These are phyloP conservation scores for Crepidodera aurea DNA, from an alignment of 2,888 invertebrate genomes.

Conservation along the genomic window DNA sequence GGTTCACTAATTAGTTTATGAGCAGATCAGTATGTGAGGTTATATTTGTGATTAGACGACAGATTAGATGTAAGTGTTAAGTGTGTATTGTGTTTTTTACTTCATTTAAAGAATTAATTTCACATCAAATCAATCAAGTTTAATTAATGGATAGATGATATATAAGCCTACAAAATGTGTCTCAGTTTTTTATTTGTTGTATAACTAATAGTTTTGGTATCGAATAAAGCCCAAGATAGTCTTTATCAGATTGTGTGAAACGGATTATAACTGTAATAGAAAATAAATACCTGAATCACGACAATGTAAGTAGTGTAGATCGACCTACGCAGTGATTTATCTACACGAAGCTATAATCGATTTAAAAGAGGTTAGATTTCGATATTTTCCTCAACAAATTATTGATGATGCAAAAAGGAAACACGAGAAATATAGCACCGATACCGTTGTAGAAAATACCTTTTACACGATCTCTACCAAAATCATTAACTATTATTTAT, in stretches of 20 bases:
- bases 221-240: not conserved
- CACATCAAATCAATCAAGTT: too few species aligned
- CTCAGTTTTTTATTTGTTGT: too few species aligned
- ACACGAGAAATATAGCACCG: constrained; percentile 13
- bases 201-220: too few species aligned
- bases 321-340: constrained; percentile 37
- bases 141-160: too few species aligned
- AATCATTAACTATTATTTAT: constrained; percentile 27
- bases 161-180: too few species aligned
- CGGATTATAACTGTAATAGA: constrained; percentile 20
- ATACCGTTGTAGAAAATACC: constrained; percentile 18
- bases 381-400: constrained; percentile 10
- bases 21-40: too few species aligned
- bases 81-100: too few species aligned
- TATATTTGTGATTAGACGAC: too few species aligned
- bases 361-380: constrained; percentile 25
- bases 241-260: constrained; percentile 9
- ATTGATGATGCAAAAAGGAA: constrained; percentile 16
- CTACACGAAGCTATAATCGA: constrained; percentile 28
- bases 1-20: too few species aligned
- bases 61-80: too few species aligned
- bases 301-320: constrained; percentile 29
- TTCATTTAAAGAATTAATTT: too few species aligned
- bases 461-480: constrained; percentile 23
- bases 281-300: constrained; percentile 36